Evolutionary conservation across 2,888 invertebrate genomes (phyloP), one percentile per base, ranked within the genome.

Genomic region (Athalia circularis): DNA sequence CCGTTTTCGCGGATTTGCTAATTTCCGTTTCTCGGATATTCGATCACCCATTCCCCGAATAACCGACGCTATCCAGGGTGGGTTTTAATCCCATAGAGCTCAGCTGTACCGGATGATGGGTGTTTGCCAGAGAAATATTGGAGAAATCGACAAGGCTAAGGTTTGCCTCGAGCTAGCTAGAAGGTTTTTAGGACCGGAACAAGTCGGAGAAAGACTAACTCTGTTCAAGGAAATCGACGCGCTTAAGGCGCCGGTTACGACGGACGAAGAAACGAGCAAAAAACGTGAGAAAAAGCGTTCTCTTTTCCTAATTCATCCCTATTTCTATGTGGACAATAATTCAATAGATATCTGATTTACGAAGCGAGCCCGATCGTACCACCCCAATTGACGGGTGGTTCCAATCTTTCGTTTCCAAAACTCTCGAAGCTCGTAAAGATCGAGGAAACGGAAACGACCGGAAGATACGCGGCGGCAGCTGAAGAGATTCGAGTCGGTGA

Each of bases 51-150:
- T 29, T 29, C 29, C 29, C 29, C 2, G 29, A 29, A 29, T 29
- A 29, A 29, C 29, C 29, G 29, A 29, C 29, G 29, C 29, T 29
- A 29, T 29, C 29, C 29, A 29, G 29, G 29, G 29, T 45, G 7
- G 8, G 8, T 15, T 11, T 15, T 8, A 5, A 61, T 62, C 15
- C 79, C 91, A 92, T 90, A 93, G 94, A 80, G 92, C 93, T 0
- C 93, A 94, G 79, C 94, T 95, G 81, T 95, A 94, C 86, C 93
- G 94, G 90, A 91, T 94, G 82, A 94, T 95, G 93, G 94, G 94
- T 0, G 92, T 94, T 77, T 95, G 95, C 80, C 95, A 95, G 85
- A 90, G 91, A 92, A 93, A 92, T 9, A 88, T 93, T 80, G 92
- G 92, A 0, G 94, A 95, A 82, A 87, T 90, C 0, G 92, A 93